Evolutionary conservation across 2,797 vertebrate species (phyloP).

Genomic region (Enteromius anoplus): DNA sequence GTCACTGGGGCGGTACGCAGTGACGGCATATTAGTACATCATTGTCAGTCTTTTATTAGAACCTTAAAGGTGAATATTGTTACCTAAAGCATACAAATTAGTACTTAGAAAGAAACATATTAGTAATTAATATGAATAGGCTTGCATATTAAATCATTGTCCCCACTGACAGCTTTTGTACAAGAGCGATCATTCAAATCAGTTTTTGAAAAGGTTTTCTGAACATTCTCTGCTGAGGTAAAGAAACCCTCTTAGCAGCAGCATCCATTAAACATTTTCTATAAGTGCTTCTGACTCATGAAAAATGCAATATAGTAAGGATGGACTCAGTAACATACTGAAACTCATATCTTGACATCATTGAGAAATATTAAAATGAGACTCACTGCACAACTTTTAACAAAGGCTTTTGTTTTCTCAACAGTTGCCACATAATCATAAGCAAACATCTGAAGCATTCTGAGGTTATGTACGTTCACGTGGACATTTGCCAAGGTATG

Average conservation of each 20-base stretch:
- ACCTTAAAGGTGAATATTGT: background rate
- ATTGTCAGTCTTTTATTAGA: background rate
- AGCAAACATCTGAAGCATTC: background rate
- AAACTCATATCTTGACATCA: conserved; percentile 13
- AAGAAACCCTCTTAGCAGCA: background rate
- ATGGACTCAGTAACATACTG: background rate
- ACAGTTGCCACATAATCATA: background rate
- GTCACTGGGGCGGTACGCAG: background rate
- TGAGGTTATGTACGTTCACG: background rate
- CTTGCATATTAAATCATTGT: background rate
- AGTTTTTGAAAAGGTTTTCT: background rate
- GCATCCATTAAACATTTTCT: conserved; percentile 19
- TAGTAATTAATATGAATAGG: background rate
- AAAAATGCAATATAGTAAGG: conserved; percentile 19
- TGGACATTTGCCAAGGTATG: background rate
- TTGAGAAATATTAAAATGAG: background rate
- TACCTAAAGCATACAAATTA: background rate
- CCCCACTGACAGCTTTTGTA: background rate
- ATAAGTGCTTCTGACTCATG: conserved; percentile 30
- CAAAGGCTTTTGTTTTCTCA: background rate
- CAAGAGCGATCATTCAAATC: background rate
- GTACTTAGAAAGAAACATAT: background rate
- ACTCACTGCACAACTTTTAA: background rate
- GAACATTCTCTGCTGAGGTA: background rate
- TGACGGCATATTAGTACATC: background rate